phyloP scores from a whole-genome alignment of 30 jellyfish, hydroid and myxozoan species.

The Rhopilema esculentum region DNA sequence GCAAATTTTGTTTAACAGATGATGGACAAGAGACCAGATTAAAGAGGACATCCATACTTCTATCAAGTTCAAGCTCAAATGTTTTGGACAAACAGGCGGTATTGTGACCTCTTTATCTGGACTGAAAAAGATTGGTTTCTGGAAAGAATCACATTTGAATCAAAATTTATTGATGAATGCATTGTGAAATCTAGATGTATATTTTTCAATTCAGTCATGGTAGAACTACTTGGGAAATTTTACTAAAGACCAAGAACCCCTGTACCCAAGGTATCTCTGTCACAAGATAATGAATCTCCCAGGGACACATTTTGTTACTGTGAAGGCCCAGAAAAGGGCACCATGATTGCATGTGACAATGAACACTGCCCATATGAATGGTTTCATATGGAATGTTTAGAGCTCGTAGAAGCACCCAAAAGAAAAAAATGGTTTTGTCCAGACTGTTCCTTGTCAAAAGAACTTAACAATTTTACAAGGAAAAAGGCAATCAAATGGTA shows the following conservation, averaged over 20 bases:
- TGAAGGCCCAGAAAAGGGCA: conserved; percentile 36
- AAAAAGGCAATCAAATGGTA: conserved; percentile 35
- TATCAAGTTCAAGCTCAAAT: conserved; percentile 18
- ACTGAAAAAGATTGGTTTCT: conserved; percentile 7
- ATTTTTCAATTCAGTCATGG: conserved; percentile 7
- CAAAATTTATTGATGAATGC: conserved; percentile 2
- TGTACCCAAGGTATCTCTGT: neutral
- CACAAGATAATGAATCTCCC: conserved; percentile 2
- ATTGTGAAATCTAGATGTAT: neutral
- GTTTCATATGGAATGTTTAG: conserved; percentile 31
- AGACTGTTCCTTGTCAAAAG: conserved; percentile 39
- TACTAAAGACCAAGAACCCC: conserved; percentile 6
- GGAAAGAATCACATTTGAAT: conserved; percentile 13
- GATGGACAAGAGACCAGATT: neutral
- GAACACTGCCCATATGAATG: conserved; percentile 51
- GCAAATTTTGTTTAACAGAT: neutral
- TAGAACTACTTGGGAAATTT: conserved; percentile 27
- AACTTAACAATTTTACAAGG: conserved; percentile 1
- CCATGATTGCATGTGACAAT: conserved; percentile 34
- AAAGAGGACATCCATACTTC: conserved; percentile 25
- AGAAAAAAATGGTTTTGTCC: conserved; percentile 47
- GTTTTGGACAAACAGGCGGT: conserved; percentile 11
- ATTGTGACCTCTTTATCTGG: conserved; percentile 14
- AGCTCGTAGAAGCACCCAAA: conserved; percentile 12
- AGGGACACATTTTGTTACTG: conserved; percentile 26